A percentile compares a stretch with the other conserved stretches of the same genome.
These are phyloP conservation scores for Excalfactoria chinensis DNA, from an alignment of 2,113 vertebrate genomes.

Conservation along the genomic window DNA sequence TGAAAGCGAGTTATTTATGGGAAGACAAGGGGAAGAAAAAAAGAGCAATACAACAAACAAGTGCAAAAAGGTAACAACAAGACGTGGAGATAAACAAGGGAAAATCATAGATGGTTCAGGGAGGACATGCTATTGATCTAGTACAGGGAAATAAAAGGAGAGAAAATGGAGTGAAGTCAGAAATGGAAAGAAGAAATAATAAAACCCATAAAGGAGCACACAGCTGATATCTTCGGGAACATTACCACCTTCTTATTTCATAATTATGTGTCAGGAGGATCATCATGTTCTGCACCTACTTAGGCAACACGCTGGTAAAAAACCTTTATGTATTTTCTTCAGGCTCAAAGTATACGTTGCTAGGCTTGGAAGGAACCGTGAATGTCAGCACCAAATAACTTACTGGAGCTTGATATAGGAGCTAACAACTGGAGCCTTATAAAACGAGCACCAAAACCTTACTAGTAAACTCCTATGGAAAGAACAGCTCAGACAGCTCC, in stretches of 20 bases:
- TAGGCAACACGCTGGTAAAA: conserved; percentile 12
- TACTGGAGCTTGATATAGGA: background rate
- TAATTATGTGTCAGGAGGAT: conserved; percentile 56
- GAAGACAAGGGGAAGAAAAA: background rate
- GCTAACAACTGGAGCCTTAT: background rate
- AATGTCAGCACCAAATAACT: conserved; percentile 21
- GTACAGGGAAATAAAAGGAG: background rate
- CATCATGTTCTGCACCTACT: conserved; percentile 17
- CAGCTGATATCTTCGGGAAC: background rate
- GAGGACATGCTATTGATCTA: background rate
- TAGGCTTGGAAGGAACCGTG: background rate
- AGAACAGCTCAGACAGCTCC: conserved; percentile 59
- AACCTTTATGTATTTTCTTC: conserved; percentile 33
- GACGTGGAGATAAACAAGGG: background rate
- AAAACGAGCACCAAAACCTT: conserved; percentile 27
- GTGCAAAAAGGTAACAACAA: background rate
- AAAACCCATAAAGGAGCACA: conserved; percentile 2
- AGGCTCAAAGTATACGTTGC: background rate
- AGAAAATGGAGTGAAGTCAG: background rate
- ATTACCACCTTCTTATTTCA: conserved; percentile 28
- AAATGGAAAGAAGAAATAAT: conserved; percentile 22
- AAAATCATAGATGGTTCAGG: background rate
- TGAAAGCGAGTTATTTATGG: background rate
- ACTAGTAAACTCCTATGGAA: conserved; percentile 35
- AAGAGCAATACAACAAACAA: background rate